Evolutionary conservation across 2,797 vertebrate genomes (phyloP).

Genomic region (Picus viridis): DNA sequence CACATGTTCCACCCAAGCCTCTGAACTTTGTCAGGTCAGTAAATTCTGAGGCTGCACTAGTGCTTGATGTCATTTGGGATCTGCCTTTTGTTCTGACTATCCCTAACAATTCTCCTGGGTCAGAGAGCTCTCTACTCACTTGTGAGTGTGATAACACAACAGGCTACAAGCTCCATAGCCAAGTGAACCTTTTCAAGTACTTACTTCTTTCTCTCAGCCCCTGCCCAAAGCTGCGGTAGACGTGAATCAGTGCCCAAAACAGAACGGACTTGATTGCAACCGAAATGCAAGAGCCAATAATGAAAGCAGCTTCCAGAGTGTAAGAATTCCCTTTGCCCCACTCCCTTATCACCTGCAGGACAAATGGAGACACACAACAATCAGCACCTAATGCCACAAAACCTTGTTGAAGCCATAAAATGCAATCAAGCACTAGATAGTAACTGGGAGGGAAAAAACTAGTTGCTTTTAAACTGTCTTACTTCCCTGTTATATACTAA

Average conservation of each 20-base stretch:
- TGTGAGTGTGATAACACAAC: background rate
- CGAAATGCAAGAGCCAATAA: slow-evolving; percentile 81
- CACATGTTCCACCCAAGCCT: fast-evolving
- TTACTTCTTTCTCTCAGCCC: slow-evolving; percentile 87
- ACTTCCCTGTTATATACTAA: background rate
- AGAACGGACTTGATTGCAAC: slow-evolving; percentile 84
- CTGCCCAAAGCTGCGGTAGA: slow-evolving; percentile 85
- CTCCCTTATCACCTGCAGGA: slow-evolving; percentile 74
- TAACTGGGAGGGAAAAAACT: fast-evolving
- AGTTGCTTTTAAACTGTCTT: background rate
- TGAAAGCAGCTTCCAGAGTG: slow-evolving; percentile 82
- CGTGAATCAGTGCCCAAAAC: slow-evolving; percentile 79
- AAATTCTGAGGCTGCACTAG: background rate
- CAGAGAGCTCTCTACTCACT: background rate
- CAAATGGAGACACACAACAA: background rate
- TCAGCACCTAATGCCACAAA: background rate
- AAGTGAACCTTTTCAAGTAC: slow-evolving; percentile 15
- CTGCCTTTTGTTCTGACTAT: background rate
- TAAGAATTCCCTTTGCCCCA: slow-evolving; percentile 79
- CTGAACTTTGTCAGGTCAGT: background rate
- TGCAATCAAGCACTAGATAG: background rate
- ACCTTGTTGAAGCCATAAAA: background rate
- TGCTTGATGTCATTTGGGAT: background rate
- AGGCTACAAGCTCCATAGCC: background rate
- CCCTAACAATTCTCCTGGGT: background rate